Conservation (phyloP, 2,113 vertebrate species). For the Lamprotornis superbus region DNA sequence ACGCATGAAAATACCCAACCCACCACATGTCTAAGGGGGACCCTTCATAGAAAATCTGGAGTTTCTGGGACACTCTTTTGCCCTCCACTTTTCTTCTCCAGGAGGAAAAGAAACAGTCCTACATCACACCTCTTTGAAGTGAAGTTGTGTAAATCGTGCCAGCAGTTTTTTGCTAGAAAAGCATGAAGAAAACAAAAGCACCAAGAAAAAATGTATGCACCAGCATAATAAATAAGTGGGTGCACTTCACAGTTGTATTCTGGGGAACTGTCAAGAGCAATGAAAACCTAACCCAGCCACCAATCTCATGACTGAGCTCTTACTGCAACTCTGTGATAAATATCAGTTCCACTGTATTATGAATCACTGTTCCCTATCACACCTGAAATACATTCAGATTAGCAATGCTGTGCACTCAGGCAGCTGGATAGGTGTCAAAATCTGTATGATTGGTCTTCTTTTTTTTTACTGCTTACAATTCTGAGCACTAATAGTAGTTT, state of each 20-base stretch:
- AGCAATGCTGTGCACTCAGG: background rate
- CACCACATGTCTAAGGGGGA: rapidly evolving
- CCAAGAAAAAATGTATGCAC: background rate
- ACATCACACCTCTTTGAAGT: background rate
- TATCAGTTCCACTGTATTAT: background rate
- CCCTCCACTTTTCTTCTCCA: background rate
- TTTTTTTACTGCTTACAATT: background rate
- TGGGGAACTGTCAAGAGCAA: background rate
- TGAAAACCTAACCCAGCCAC: background rate
- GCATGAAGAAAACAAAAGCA: background rate
- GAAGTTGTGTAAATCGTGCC: background rate
- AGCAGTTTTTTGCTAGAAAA: background rate
- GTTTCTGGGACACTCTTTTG: background rate
- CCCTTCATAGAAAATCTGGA: background rate
- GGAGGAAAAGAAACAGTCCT: background rate
- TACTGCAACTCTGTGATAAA: background rate
- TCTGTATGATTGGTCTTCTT: background rate
- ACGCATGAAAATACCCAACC: background rate
- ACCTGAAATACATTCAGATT: background rate
- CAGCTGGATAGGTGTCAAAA: background rate
- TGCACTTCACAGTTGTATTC: rapidly evolving
- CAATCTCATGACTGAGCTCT: background rate
- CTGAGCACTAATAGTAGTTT: background rate
- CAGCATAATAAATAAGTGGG: background rate
- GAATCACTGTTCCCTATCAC: background rate